A percentile compares a stretch with the other conserved stretches of the same genome.
Conservation (phyloP, 1,140 invertebrate species). For the Lepidurus packardi region DNA sequence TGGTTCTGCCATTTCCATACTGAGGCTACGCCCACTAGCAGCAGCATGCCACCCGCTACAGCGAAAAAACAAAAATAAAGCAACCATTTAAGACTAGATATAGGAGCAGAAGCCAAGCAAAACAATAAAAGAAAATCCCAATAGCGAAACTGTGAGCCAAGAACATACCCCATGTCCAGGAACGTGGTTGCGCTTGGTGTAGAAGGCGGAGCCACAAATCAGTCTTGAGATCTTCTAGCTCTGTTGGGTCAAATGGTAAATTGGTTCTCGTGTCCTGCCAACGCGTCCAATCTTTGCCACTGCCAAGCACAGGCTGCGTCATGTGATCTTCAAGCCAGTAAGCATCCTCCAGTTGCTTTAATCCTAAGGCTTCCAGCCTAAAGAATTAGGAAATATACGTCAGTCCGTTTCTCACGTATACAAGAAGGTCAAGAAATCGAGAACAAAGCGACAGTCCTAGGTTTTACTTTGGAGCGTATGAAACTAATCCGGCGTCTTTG, state of each 20-base stretch:
- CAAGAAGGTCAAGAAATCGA: conserved; percentile 30
- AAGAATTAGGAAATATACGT: conserved; percentile 28
- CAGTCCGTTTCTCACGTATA: not conserved
- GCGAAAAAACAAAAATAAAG: not conserved
- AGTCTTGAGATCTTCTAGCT: conserved; percentile 65
- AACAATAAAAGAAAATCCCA: conserved; percentile 4
- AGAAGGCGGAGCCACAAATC: conserved; percentile 80
- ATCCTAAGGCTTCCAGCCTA: conserved; percentile 70
- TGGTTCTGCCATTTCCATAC: not conserved
- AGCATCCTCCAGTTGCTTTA: conserved; percentile 74
- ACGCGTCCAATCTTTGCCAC: conserved; percentile 58
- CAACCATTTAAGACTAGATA: conserved; percentile 20
- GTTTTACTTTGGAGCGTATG: conserved; percentile 64
- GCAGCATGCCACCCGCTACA: conserved; percentile 11
- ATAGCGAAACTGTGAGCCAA: not conserved
- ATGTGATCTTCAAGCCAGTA: conserved; percentile 79
- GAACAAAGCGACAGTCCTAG: conserved; percentile 20
- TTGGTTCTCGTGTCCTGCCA: conserved; percentile 71
- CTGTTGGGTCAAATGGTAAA: conserved; percentile 69
- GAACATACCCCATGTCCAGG: conserved; percentile 51
- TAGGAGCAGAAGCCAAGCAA: conserved; percentile 20
- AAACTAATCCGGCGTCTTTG: conserved; percentile 62
- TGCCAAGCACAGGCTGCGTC: conserved; percentile 63
- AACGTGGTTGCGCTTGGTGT: conserved; percentile 82
- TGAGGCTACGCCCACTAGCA: not conserved